Evolutionary conservation across 2,797 vertebrate genomes (phyloP).

Genomic region (Argentina silus): DNA sequence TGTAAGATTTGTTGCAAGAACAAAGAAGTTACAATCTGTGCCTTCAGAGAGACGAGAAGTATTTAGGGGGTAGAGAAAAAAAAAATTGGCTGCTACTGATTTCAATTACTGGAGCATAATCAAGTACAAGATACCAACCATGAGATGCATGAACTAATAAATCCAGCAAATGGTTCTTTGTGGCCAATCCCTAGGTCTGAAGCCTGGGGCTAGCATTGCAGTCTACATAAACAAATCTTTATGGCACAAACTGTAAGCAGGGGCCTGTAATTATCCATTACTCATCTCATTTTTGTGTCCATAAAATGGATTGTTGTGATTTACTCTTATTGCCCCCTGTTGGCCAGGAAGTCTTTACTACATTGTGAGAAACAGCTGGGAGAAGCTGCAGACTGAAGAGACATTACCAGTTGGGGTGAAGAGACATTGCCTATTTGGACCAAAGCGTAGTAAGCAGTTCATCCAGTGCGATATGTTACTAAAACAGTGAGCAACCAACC

Average conservation of each 20-base stretch:
- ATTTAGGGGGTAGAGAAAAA: not conserved
- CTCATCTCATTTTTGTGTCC: slow-evolving; percentile 37
- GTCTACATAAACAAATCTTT: slow-evolving; percentile 30
- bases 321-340: slow-evolving; percentile 36
- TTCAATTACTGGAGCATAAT: not conserved
- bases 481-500: slow-evolving; percentile 43
- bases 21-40: slow-evolving; percentile 8
- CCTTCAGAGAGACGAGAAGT: not conserved
- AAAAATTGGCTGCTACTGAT: slow-evolving; percentile 1
- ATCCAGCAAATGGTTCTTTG: slow-evolving; percentile 2
- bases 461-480: slow-evolving; percentile 34
- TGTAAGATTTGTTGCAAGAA: not conserved
- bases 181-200: slow-evolving; percentile 4
- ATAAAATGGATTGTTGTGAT: slow-evolving; percentile 25
- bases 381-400: slow-evolving; percentile 42
- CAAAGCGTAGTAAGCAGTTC: slow-evolving; percentile 36
- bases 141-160: not conserved
- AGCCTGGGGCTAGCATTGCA: slow-evolving; percentile 4
- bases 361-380: slow-evolving; percentile 35
- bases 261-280: slow-evolving; percentile 39
- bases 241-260: slow-evolving; percentile 30
- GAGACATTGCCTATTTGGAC: slow-evolving; percentile 38
- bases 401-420: slow-evolving; percentile 33
- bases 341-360: slow-evolving; percentile 45
- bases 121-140: not conserved